A percentile compares a stretch with the other conserved stretches of the same genome.
phyloP scores from a whole-genome alignment of 2,113 vertebrate genomes.

The Dipodomys ordii region DNA sequence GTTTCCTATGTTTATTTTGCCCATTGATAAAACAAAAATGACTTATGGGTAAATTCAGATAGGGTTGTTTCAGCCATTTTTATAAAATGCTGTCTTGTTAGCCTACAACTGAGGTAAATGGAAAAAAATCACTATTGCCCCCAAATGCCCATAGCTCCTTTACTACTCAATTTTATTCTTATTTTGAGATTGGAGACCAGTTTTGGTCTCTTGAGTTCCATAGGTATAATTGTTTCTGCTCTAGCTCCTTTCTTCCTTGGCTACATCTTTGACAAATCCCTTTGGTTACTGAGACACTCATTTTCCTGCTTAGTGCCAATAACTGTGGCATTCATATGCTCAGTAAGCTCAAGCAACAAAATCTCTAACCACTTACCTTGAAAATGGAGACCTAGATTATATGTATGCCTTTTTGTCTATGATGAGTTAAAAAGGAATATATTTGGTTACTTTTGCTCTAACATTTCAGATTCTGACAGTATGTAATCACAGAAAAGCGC shows the following conservation, averaged over 20 bases:
- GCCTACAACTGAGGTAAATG: not conserved
- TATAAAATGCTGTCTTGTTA: not conserved
- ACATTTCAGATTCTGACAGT: slow-evolving; percentile 24
- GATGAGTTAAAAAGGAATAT: not conserved
- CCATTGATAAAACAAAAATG: slow-evolving; percentile 39
- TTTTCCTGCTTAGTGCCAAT: not conserved
- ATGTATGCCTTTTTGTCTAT: not conserved
- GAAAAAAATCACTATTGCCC: not conserved
- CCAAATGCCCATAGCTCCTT: not conserved
- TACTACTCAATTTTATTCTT: not conserved
- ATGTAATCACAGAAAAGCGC: slow-evolving; percentile 5
- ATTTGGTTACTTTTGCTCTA: not conserved
- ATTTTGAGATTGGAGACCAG: not conserved
- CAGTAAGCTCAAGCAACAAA: not conserved
- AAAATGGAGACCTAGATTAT: not conserved
- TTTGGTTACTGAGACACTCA: not conserved
- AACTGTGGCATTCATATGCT: not conserved
- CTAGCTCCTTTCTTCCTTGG: not conserved
- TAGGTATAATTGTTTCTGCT: not conserved
- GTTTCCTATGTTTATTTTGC: not conserved
- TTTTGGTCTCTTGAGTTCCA: not conserved
- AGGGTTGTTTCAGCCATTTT: not conserved
- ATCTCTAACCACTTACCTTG: not conserved
- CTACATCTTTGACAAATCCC: not conserved
- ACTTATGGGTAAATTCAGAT: not conserved